These are phyloP conservation scores for Cryptoblepharus egeriae DNA, from an alignment of 2,797 vertebrate genomes.

Conservation along the genomic window DNA sequence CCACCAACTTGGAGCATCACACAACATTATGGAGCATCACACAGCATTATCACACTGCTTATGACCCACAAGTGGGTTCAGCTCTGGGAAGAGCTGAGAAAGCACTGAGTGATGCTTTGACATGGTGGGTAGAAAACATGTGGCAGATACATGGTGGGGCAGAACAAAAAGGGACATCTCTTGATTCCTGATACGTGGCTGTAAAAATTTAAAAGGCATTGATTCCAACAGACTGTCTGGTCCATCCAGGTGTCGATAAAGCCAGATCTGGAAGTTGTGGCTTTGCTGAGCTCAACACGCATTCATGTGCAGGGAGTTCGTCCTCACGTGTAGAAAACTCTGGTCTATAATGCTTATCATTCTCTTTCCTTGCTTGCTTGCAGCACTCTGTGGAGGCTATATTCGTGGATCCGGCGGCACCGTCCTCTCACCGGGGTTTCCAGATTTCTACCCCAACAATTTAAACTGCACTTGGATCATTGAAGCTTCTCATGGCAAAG, in stretches of 20 bases:
- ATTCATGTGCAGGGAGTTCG: neutral
- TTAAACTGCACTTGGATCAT: conserved; percentile 98
- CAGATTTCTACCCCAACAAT: conserved; percentile 99
- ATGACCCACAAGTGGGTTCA: no score
- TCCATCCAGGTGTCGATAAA: neutral
- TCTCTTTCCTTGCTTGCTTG: neutral
- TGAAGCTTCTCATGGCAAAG: conserved; percentile 97
- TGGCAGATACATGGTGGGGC: no score
- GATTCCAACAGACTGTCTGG: no score
- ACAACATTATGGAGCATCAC: no score
- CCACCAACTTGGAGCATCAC: no score
- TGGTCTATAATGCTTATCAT: neutral
- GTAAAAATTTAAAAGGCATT: neutral
- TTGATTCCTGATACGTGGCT: neutral
- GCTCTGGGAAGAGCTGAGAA: no score
- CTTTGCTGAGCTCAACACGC: neutral
- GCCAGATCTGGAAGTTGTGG: neutral
- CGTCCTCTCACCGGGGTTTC: conserved; percentile 96
- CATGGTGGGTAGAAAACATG: no score
- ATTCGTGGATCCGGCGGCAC: conserved; percentile 94
- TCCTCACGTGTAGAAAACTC: no score
- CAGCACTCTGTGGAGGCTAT: conserved; percentile 96
- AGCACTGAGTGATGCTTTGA: no score
- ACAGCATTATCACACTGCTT: no score
- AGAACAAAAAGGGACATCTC: no score